These are phyloP conservation scores for Ostrea edulis DNA, from an alignment of 1,140 invertebrate species.

Conservation along the genomic window DNA sequence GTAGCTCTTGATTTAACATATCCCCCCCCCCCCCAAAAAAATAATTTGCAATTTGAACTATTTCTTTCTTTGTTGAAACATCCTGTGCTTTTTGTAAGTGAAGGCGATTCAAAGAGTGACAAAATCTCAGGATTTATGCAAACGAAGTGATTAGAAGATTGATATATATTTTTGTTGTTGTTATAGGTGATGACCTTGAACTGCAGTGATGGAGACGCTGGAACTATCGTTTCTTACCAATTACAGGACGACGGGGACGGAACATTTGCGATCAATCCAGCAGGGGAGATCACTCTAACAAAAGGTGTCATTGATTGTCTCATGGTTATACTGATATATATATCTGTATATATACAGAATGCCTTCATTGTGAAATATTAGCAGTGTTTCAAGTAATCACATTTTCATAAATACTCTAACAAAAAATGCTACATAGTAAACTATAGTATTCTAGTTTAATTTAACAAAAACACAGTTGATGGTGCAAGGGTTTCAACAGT, in stretches of 20 bases:
- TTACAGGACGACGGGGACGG: not conserved
- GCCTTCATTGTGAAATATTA: not conserved
- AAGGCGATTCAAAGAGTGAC: too few species aligned
- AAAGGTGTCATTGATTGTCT: not conserved
- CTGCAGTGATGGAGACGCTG: conserved; percentile 10
- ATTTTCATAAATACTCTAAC: not conserved
- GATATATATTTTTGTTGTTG: not conserved
- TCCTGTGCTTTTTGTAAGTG: not conserved
- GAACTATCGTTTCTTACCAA: not conserved
- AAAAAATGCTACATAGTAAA: too few species aligned
- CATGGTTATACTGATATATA: not conserved
- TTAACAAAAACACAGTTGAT: too few species aligned
- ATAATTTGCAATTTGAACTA: too few species aligned
- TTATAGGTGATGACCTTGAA: not conserved
- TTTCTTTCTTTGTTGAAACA: too few species aligned
- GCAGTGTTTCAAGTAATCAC: not conserved
- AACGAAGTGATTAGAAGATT: not conserved
- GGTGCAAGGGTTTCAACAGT: too few species aligned
- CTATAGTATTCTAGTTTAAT: too few species aligned
- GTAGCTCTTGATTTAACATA: too few species aligned
- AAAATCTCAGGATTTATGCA: not conserved
- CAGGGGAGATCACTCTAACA: not conserved
- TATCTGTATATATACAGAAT: not conserved
- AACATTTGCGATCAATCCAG: not conserved
- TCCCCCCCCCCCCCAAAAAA: too few species aligned